Evolutionary conservation across 2,113 vertebrate species (phyloP), one percentile per base, ranked within the genome.

Genomic region (Thalassarche chlororhynchos): DNA sequence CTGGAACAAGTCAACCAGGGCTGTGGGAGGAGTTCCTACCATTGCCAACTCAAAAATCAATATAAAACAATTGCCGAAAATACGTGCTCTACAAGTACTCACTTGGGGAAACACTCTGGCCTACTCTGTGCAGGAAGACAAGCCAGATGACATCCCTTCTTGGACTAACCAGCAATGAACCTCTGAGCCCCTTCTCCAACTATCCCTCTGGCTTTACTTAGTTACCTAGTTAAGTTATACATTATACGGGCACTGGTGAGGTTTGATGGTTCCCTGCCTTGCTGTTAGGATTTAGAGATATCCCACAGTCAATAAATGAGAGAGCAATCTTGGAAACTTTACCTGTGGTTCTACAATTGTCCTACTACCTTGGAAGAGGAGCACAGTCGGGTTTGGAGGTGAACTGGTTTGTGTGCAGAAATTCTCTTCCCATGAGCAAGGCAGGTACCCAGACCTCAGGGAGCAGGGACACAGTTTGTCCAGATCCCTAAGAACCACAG

Each of bases 21-120:
- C 66, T 93, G 44, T 85, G 68, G 88, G 71, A 96, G 95, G 96
- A 94, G 85, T 44, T 94, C 46, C 44, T 75, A 68, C 25, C 20
- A 40, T 24, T 93, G 96, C 89, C 95, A 97, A 51, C 90, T 69
- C 71, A 49, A 93, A 84, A 92, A 85, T 90, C 90, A 74, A 70
- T 74, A n/a, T 14, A 61, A 58, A 91, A 12, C 36, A 9, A 69
- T 65, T 3, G 6, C 75, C 4, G 20, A 90, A 89, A 80, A 74
- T 61, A 90, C 3, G 9, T 90, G 87, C 49, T 94, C 74, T 70
- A 15, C 66, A 49, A 95, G 28, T 72, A 69, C 36, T 94, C 95
- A 42, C 58, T 93, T 52, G 82, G 75, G 89, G 87, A 93, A 89
- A 76, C n/a, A 4, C 54, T 60, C 87, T 93, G 90, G 93, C 87